phyloP scores from a whole-genome alignment of 2,113 vertebrate genomes.

The Thinocorus orbignyianus region DNA sequence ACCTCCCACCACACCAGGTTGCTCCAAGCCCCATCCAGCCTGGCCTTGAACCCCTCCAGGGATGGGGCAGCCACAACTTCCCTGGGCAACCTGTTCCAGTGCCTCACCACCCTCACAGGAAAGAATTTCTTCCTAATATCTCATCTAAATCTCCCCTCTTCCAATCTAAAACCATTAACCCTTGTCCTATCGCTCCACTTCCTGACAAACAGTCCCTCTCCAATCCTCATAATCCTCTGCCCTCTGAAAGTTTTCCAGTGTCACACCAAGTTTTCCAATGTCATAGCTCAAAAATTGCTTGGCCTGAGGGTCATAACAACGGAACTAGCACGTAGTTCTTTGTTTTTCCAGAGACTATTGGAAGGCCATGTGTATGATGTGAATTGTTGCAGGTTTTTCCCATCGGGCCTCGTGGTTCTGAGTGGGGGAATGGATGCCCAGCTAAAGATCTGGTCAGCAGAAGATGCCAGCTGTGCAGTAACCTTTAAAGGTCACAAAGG shows the following conservation, averaged over 20 bases:
- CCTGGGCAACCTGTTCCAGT: too few species aligned
- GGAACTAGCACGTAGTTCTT: constrained; percentile 64
- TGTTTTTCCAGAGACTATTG: constrained; percentile 80
- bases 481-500: constrained; percentile 82
- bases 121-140: too few species aligned
- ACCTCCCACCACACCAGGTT: too few species aligned
- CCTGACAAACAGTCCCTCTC: too few species aligned
- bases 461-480: constrained; percentile 77
- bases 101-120: too few species aligned
- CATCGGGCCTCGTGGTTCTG: constrained; percentile 81
- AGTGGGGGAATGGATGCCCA: constrained; percentile 83
- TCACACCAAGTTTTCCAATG: background rate
- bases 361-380: constrained; percentile 83
- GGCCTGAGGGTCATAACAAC: background rate
- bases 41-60: too few species aligned
- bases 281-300: background rate
- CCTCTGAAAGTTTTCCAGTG: background rate
- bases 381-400: constrained; percentile 84
- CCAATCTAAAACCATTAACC: too few species aligned
- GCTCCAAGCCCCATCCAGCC: too few species aligned
- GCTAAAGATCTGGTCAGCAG: constrained; percentile 82
- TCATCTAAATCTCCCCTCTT: too few species aligned
- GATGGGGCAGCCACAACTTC: too few species aligned
- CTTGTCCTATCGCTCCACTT: too few species aligned
- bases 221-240: background rate